Percentiles rank a stretch among this genome's conserved stretches.
These are phyloP conservation scores for Periophthalmodon schlosseri DNA, from an alignment of 2,113 vertebrate genomes.

Conservation along the genomic window DNA sequence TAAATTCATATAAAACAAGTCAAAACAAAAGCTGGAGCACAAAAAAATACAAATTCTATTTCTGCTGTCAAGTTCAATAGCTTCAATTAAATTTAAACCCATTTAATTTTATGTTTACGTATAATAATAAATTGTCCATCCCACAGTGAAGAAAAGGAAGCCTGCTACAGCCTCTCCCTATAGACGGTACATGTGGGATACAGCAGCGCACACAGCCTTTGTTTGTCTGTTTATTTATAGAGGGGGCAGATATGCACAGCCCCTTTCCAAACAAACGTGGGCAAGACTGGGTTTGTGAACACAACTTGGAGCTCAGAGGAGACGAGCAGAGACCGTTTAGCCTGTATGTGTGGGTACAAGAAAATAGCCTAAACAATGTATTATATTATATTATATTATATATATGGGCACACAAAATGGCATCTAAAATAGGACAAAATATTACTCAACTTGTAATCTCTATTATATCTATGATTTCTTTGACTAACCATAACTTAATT, in stretches of 20 bases:
- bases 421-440: background rate
- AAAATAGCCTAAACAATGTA: background rate
- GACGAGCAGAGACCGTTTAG: slow-evolving; percentile 7
- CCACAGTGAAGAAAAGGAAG: background rate
- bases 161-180: slow-evolving; percentile 17
- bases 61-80: background rate
- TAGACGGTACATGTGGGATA: background rate
- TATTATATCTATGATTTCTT: too few species aligned
- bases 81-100: background rate
- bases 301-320: slow-evolving; percentile 15
- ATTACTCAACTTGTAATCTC: too few species aligned
- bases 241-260: slow-evolving; percentile 13
- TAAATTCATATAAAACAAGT: too few species aligned
- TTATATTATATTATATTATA: background rate
- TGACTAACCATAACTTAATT: too few species aligned
- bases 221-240: slow-evolving; percentile 13
- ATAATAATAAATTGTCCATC: slow-evolving; percentile 2
- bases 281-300: slow-evolving; percentile 17
- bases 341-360: background rate
- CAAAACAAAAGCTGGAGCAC: background rate
- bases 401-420: background rate
- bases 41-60: background rate
- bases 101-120: background rate
- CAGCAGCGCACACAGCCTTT: slow-evolving; percentile 21
- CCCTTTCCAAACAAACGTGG: slow-evolving; percentile 25